Conservation (phyloP, 2,113 vertebrate genomes). For the Erinaceus europaeus region DNA sequence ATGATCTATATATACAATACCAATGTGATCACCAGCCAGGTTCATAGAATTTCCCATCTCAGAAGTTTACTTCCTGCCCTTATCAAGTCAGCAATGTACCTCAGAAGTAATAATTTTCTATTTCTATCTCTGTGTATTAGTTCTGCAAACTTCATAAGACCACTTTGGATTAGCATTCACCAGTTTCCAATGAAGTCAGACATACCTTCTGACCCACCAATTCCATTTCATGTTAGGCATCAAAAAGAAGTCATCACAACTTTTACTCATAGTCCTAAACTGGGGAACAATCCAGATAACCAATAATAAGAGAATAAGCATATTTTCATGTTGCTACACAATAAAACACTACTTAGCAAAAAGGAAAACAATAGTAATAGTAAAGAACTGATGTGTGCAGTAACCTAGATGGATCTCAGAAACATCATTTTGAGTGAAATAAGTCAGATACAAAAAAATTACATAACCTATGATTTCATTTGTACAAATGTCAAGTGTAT, state of each 20-base stretch:
- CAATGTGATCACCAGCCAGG: neutral
- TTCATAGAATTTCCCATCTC: slow-evolving; percentile 17
- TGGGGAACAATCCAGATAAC: neutral
- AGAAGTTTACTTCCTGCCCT: neutral
- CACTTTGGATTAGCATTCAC: neutral
- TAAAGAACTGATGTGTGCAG: neutral
- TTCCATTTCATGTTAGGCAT: neutral
- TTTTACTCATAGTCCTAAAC: neutral
- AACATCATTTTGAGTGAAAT: neutral
- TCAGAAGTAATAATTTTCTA: slow-evolving; percentile 30
- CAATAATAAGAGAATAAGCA: neutral
- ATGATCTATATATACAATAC: neutral
- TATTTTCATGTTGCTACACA: neutral
- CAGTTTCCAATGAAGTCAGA: neutral
- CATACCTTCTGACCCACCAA: neutral
- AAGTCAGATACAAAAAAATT: neutral
- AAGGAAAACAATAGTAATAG: too few species aligned
- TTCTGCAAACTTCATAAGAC: neutral
- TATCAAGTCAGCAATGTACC: neutral
- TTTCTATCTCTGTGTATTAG: neutral
- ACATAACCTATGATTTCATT: neutral
- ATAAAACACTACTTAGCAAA: neutral
- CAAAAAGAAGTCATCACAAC: neutral
- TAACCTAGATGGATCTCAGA: neutral
- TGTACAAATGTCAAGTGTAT: neutral